A percentile compares a stretch with the other conserved stretches of the same genome.
phyloP scores from a whole-genome alignment of 2,888 invertebrate genomes.

The Volucella zonaria region DNA sequence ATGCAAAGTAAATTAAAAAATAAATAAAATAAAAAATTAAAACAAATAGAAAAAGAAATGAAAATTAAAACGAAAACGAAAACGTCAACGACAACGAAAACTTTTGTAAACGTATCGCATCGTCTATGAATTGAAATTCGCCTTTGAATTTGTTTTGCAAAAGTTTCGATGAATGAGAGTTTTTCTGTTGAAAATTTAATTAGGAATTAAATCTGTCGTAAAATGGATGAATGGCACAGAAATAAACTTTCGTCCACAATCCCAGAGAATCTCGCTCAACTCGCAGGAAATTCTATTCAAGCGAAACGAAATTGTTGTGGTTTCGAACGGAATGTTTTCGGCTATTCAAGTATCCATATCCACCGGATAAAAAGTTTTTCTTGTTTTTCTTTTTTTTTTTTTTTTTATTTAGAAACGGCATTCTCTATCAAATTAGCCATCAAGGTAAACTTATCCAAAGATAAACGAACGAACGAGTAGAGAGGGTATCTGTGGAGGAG shows the following conservation, averaged over 20 bases:
- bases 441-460: neutral
- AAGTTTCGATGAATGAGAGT: constrained; percentile 19
- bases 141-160: neutral
- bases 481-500: too few relatives aligned
- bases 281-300: too few relatives aligned
- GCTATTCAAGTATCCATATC: neutral
- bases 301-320: neutral
- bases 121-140: too few relatives aligned
- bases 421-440: constrained; percentile 20
- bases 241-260: constrained; percentile 1
- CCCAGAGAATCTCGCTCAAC: neutral
- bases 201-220: constrained; percentile 40
- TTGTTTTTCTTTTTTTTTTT: too few relatives aligned
- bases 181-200: constrained; percentile 33
- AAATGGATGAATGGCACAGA: constrained; percentile 35
- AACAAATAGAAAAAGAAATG: too few relatives aligned
- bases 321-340: neutral
- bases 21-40: too few relatives aligned
- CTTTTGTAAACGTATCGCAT: too few relatives aligned
- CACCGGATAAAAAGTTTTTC: neutral
- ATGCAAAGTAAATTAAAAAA: too few relatives aligned
- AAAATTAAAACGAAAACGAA: too few relatives aligned
- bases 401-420: neutral
- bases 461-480: neutral
- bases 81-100: too few relatives aligned